Base-by-base conservation (phyloP, 1,140 invertebrate genomes). In the Mercenaria mercenaria region DNA sequence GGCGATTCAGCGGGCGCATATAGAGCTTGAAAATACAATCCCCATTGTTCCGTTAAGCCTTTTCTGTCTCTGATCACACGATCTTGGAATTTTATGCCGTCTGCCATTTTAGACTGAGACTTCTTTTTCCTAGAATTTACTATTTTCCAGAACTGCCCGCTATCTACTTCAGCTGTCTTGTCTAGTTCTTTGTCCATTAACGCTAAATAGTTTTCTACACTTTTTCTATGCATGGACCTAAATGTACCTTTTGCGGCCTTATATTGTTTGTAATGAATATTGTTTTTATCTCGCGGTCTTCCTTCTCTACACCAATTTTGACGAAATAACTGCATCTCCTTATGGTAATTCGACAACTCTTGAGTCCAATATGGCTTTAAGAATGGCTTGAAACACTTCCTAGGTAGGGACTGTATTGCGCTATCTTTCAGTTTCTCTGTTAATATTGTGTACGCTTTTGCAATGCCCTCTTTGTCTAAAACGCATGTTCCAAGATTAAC, bases 281-380 rank as follows among this genome's bases (percentile, higher is more conserved):
- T 10, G 8, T 47, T 32, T 29, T 11, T 13, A 37, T 32, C 69
- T 26, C 23, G 13, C 69, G 23, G 69, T 37, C 4, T 13, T 13
- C 13, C 76, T 39, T 79, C 39, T 47, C 76, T 15, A 37, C 76
- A 34, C 39, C 74, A 77, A 6, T 77, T 13, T n/a, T 34, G 13
- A 37, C 74, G 34, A 39, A 20, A 43, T 18, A 23, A 26, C 18
- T 43, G 8, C 37, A 77, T 43, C 34, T 41, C 37, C 3, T 47
- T 10, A n/a, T 43, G 74, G 37, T 26, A 18, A 43, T 13, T 26
- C 34, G 41, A 56, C 2, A 80, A 26, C 6, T 34, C 32, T 32
- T 20, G 52, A 26, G 52, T 56, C 77, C 43, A 80, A 23, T 26
- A 80, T 2, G 77, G 77, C 50, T 80, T 80, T 11, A 80, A 32